Conservation (phyloP, 2,113 vertebrate species). For the Pedionomus torquatus region DNA sequence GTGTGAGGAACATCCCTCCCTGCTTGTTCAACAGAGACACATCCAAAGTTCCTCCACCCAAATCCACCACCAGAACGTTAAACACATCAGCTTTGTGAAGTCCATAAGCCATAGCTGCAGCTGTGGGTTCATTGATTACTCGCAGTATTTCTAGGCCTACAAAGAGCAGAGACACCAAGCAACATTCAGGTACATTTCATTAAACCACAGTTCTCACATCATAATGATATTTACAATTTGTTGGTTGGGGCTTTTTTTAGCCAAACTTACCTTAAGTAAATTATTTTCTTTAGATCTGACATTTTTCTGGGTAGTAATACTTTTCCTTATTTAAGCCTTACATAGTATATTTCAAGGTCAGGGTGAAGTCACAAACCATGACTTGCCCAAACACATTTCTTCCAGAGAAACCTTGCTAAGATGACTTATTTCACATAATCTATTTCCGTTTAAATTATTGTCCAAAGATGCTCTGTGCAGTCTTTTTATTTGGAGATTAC, state of each 20-base stretch:
- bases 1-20: conserved; percentile 96
- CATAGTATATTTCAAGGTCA: background rate
- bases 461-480: background rate
- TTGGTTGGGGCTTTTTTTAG: background rate
- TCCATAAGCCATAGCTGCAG: conserved; percentile 97
- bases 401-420: background rate
- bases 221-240: background rate
- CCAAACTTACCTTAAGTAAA: background rate
- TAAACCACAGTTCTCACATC: background rate
- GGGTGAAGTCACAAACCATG: accelerated
- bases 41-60: conserved; percentile 95
- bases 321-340: background rate
- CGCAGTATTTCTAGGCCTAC: conserved; percentile 88
- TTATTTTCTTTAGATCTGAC: background rate
- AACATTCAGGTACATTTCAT: background rate
- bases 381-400: background rate
- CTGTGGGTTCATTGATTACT: conserved; percentile 96
- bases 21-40: conserved; percentile 96
- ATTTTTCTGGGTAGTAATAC: background rate
- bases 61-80: conserved; percentile 94
- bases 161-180: background rate
- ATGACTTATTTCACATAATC: background rate
- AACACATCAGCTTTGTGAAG: conserved; percentile 94
- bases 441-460: background rate
- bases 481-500: background rate